Base-by-base conservation (phyloP, 2,797 vertebrate genomes). In the Neostethus bicornis region DNA sequence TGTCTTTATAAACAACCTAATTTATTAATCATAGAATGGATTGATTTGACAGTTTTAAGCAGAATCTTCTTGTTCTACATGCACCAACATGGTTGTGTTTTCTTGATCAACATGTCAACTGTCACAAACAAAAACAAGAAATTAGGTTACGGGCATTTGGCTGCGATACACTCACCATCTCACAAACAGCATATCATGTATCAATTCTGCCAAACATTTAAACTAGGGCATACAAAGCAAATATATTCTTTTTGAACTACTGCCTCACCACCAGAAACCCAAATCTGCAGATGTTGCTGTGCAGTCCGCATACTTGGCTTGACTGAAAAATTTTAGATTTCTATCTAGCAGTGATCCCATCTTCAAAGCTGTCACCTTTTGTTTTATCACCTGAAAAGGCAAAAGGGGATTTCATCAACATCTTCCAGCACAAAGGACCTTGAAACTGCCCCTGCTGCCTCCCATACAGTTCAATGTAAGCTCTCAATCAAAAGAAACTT, bases 401-500 rank as follows among this genome's bases (percentile, higher is more conserved):
- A 55, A 58, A 54, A 62, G 42, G 38, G 23, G 61, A 52, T 73
- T 71, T 65, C 57, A 71, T 76, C 58, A 75, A 61, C 71, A 70
- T 63, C 51, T 69, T 71, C 43, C 66, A 43, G 69, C 34, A 55
- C 75, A 78, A 77, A 63, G 37, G 59, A 81, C 84, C 73, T 81
- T 89, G 71, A 83, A 84, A 66, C 44, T 68, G 52, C 57, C 64
- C 51, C 43, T 20, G 34, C 57, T 50, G 45, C 34, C 75, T 73
- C 37, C 75, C 45, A 39, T 73, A 70, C 34, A 50, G 64, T 49
- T 47, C 45, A 38, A 39, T 53, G 49, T 59, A 63, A 74, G 56
- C 67, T 76, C 75, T 86, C 77, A 82, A 87, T 90, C 80, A 85
- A 87, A 88, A 80, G 61, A 61, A 63, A 42, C 69, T 53, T 61